phyloP scores from a whole-genome alignment of 2,888 invertebrate genomes.

The Scelioninae gen. 1 region DNA sequence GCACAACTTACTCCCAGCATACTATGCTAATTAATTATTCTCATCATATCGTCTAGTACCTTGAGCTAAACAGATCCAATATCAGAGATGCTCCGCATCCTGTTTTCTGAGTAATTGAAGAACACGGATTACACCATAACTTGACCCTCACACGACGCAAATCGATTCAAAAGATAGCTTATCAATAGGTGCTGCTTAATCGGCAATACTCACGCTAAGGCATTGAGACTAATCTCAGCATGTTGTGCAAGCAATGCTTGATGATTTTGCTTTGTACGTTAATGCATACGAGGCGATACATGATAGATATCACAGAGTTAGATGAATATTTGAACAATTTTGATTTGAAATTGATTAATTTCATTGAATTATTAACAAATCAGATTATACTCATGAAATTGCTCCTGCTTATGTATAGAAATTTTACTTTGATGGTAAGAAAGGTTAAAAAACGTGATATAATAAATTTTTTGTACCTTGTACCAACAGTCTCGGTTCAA shows the following conservation, averaged over 20 bases:
- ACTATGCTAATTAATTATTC: conserved; percentile 64
- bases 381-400: too few relatives aligned
- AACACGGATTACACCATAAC: conserved; percentile 34
- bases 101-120: conserved; percentile 67
- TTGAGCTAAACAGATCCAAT: conserved; percentile 58
- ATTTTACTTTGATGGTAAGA: too few relatives aligned
- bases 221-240: conserved; percentile 52
- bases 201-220: conserved; percentile 59
- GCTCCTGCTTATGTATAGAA: too few relatives aligned
- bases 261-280: conserved; percentile 59
- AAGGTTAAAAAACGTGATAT: too few relatives aligned
- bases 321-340: conserved; percentile 22
- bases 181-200: conserved; percentile 64
- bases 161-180: conserved; percentile 65
- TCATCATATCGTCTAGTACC: conserved; percentile 47
- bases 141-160: conserved; percentile 48
- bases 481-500: too few relatives aligned
- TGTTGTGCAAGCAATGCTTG: conserved; percentile 50
- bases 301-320: conserved; percentile 33
- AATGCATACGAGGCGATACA: conserved; percentile 35
- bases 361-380: background rate
- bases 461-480: too few relatives aligned
- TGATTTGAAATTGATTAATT: too few relatives aligned
- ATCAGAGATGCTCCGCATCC: conserved; percentile 47
- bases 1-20: conserved; percentile 30